Conservation (phyloP, 2,888 invertebrate species). For the Himalopsyche japonica region DNA sequence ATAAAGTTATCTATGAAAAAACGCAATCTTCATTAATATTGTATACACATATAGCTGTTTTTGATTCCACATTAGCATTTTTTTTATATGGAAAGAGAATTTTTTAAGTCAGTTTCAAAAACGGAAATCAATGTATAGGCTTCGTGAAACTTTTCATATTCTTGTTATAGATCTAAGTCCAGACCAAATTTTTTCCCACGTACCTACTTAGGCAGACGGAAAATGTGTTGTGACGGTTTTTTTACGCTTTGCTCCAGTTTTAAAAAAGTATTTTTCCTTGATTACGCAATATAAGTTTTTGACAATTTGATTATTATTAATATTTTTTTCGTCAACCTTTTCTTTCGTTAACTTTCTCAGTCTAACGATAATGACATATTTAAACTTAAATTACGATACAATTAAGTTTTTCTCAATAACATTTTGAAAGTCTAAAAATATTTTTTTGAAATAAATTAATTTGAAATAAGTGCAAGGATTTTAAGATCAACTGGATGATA, state of each 20-base stretch:
- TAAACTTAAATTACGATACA: background rate
- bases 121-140: background rate
- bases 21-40: background rate
- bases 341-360: background rate
- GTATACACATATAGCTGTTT: background rate
- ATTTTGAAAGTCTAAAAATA: too few relatives aligned
- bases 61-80: background rate
- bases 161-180: background rate
- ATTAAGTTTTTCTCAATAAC: background rate
- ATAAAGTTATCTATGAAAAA: background rate
- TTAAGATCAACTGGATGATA: too few relatives aligned
- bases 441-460: too few relatives aligned
- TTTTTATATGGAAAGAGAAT: background rate
- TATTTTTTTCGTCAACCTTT: background rate
- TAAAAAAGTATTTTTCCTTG: background rate
- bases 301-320: background rate
- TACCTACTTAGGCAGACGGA: background rate
- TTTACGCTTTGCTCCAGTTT: background rate
- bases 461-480: too few relatives aligned
- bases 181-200: background rate
- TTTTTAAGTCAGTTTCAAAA: background rate
- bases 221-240: constrained; percentile 21
- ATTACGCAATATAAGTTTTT: background rate
- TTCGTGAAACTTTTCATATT: background rate
- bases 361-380: background rate